Evolutionary conservation across 1,140 invertebrate genomes (phyloP).

Genomic region (Ceratina calcarata): DNA sequence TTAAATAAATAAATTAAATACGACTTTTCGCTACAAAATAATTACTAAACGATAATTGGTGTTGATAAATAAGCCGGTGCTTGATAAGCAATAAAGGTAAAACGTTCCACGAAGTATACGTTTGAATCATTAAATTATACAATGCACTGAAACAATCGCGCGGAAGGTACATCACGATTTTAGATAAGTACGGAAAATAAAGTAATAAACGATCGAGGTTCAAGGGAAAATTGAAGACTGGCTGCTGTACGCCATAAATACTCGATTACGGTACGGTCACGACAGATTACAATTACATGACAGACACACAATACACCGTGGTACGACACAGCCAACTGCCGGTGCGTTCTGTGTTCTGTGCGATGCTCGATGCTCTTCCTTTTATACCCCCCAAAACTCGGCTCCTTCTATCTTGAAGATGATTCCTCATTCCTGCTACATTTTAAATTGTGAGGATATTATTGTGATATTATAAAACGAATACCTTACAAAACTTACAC

Average conservation of each 20-base stretch:
- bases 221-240: conserved; percentile 44
- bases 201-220: conserved; percentile 51
- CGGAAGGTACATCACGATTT: conserved; percentile 46
- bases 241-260: conserved; percentile 17
- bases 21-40: neutral
- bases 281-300: too few species aligned
- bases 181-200: conserved; percentile 14
- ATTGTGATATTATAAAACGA: too few species aligned
- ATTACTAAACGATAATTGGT: conserved; percentile 11
- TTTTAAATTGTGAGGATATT: too few species aligned
- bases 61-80: neutral
- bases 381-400: too few species aligned
- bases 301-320: too few species aligned
- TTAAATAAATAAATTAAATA: conserved; percentile 31
- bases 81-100: neutral
- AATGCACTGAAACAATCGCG: conserved; percentile 18
- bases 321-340: too few species aligned
- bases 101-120: neutral
- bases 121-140: conserved; percentile 22
- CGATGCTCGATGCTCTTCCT: too few species aligned
- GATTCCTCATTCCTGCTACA: too few species aligned
- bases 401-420: too few species aligned
- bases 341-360: too few species aligned
- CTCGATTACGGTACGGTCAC: too few species aligned
- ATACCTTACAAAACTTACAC: too few species aligned